phyloP scores from a whole-genome alignment of 2,113 vertebrate genomes.

The Dascyllus trimaculatus region DNA sequence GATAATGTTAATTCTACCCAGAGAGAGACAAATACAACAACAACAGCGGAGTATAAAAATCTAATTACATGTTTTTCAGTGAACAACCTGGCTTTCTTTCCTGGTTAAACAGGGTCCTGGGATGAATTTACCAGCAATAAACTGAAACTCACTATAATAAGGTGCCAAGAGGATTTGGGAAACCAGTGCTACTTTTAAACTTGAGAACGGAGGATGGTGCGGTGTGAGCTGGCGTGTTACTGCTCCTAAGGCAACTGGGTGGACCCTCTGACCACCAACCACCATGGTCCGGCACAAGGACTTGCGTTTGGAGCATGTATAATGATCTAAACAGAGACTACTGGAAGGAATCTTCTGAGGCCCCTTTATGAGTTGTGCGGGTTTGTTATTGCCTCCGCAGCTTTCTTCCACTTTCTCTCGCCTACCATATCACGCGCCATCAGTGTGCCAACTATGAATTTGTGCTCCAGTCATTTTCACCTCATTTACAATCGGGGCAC shows the following conservation, averaged over 20 bases:
- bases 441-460: conserved; percentile 20
- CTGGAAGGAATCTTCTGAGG: conserved; percentile 38
- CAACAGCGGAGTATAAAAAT: conserved; percentile 31
- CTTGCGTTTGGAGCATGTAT: conserved; percentile 29
- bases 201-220: conserved; percentile 49
- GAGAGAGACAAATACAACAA: conserved; percentile 17
- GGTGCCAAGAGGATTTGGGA: conserved; percentile 65
- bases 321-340: conserved; percentile 66
- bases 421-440: conserved; percentile 20
- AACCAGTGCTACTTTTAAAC: conserved; percentile 75
- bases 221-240: conserved; percentile 62
- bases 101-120: conserved; percentile 27
- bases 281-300: conserved; percentile 37
- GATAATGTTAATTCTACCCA: conserved; percentile 36
- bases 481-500: conserved; percentile 50
- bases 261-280: conserved; percentile 78
- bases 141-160: conserved; percentile 47
- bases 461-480: conserved; percentile 40
- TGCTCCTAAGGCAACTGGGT: conserved; percentile 61
- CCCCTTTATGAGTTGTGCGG: conserved; percentile 52
- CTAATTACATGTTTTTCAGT: conserved; percentile 47
- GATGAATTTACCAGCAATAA: conserved; percentile 59
- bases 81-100: conserved; percentile 21
- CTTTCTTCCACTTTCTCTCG: conserved; percentile 9
- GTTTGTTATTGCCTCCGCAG: conserved; percentile 49